Evolutionary conservation across 2,797 vertebrate species (phyloP), one percentile per base, ranked within the genome.

Genomic region (Chloroceryle amazona): DNA sequence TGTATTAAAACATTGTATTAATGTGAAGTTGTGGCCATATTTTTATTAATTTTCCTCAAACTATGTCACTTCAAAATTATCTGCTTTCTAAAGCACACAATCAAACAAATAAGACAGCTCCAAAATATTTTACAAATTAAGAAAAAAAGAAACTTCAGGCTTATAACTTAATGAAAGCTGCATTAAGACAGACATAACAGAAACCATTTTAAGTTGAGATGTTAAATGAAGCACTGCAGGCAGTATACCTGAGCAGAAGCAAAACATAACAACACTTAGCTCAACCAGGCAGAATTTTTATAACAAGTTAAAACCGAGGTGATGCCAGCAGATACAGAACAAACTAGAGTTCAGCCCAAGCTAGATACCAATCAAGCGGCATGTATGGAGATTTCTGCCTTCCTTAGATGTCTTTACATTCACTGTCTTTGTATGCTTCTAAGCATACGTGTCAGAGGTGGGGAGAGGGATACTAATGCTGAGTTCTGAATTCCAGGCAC

Each of bases 211-310:
- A 83, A 63, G 33, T 42, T 66, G 7, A 62, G 14, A 23, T 52
- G 11, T 65, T 82, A 86, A 86, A 81, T 81, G 57, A 75, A 78
- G 41, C 41, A 39, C n/a, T 74, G 29, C 70, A 91, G 71, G 39
- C 58, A 22, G 13, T 80, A 18, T 60, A 68, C 28, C 55, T 82
- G 47, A 90, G 72, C 42, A 78, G 74, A 84, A 88, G 16, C 3
- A 17, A 61, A 88, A 52, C 0, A 1, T 18, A 73, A 71, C 55
- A 80, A 47, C 29, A 5, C 54, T 72, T 89, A 54, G 19, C 29
- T 93, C 73, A 84, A 55, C 22, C 52, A 44, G 41, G 46, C 74
- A 70, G 35, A 87, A 60, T 66, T 87, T 92, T 94, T 86, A 15
- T 71, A 61, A 0, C 39, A 33, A 71, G 65, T 94, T 42, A 60